phyloP scores from a whole-genome alignment of 1,140 invertebrate genomes.

The Atta colombica region DNA sequence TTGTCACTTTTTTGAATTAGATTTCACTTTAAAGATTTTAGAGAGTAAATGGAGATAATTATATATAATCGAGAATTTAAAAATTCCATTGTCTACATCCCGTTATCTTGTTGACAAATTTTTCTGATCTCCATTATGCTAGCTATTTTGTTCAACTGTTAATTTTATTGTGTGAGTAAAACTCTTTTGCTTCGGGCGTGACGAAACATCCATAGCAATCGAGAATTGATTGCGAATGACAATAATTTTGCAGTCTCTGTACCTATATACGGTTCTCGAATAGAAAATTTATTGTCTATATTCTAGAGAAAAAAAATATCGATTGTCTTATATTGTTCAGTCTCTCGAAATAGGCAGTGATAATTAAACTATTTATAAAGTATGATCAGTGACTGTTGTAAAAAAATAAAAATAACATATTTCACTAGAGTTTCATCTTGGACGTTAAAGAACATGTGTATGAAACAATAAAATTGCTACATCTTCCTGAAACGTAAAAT shows the following conservation, averaged over 20 bases:
- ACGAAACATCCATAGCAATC: constrained; percentile 36
- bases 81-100: neutral
- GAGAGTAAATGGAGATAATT: neutral
- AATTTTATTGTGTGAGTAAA: constrained; percentile 60
- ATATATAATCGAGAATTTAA: neutral
- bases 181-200: constrained; percentile 67
- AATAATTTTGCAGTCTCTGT: constrained; percentile 38
- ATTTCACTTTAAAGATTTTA: no score
- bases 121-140: constrained; percentile 4
- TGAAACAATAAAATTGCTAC: constrained; percentile 10
- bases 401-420: neutral
- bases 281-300: constrained; percentile 32
- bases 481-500: constrained; percentile 58
- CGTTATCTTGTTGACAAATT: neutral
- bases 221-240: constrained; percentile 52
- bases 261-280: constrained; percentile 9
- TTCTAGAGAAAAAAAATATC: constrained; percentile 6
- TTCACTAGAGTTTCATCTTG: neutral
- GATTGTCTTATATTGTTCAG: neutral
- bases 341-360: neutral
- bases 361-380: neutral
- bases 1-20: no score
- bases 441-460: constrained; percentile 1
- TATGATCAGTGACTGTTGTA: neutral
- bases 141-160: constrained; percentile 35